Evolutionary conservation across 2,888 invertebrate genomes (phyloP).

Genomic region (Rhingia rostrata): DNA sequence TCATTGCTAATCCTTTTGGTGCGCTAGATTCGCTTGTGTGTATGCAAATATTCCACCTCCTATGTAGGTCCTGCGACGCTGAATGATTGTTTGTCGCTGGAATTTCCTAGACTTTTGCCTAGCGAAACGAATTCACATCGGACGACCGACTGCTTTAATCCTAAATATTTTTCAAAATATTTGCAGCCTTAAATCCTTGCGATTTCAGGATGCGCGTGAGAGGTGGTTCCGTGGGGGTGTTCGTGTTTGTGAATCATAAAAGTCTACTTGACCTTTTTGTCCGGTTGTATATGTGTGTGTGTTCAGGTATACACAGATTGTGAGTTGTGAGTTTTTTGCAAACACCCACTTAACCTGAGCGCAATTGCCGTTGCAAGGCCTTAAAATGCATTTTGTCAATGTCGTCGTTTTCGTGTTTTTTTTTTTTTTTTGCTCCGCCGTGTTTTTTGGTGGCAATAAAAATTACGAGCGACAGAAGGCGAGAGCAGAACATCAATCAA

Average conservation of each 20-base stretch:
- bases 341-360: constrained; percentile 51
- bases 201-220: constrained; percentile 31
- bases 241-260: constrained; percentile 67
- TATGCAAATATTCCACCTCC: constrained; percentile 34
- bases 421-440: background rate
- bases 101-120: constrained; percentile 39
- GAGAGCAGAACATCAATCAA: constrained; percentile 68
- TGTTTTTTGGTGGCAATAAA: constrained; percentile 60
- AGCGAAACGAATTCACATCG: constrained; percentile 48
- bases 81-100: constrained; percentile 16
- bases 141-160: constrained; percentile 39
- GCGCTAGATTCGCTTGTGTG: constrained; percentile 22
- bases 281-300: background rate
- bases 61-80: constrained; percentile 6
- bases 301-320: constrained; percentile 30
- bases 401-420: constrained; percentile 4
- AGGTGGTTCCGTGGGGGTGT: constrained; percentile 45
- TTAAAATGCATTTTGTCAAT: constrained; percentile 40
- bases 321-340: constrained; percentile 16
- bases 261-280: constrained; percentile 21
- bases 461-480: constrained; percentile 59
- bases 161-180: constrained; percentile 69
- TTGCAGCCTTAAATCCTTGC: constrained; percentile 57
- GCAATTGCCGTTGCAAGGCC: background rate
- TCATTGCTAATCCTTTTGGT: constrained; percentile 48